Base-by-base conservation (phyloP, 2,888 invertebrate species). In the Mimas tiliae region DNA sequence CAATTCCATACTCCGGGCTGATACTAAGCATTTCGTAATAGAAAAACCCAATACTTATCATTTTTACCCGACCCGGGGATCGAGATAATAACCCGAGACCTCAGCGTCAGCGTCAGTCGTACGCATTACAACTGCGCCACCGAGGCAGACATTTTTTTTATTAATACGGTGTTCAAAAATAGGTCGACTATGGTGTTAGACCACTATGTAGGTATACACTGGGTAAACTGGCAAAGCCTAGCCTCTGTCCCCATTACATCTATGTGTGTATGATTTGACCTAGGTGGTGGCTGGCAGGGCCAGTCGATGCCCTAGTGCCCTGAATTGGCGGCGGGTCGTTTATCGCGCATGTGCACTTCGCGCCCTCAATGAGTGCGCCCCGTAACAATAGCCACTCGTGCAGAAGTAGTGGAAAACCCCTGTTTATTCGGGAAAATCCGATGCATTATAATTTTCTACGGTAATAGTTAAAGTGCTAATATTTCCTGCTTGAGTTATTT, bases 281-380 rank as follows among this genome's bases (percentile, higher is more conserved):
- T 82, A 81, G 78, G 80, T 74, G 77, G 73, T 74, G 72, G 68
- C 66, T 72, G 62, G 70, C 72, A 72, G 80, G 85, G 80, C 80
- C 85, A 85, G 90, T 87, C 88, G 91, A 87, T 91, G 91, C 80
- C 91, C 91, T 69, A 91, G 80, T 92, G 87, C 77, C 92, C 91
- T 77, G 90, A 74, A 85, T 90, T 69, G 69, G 68, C 12, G 58
- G 71, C 71, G 74, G 77, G 74, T 67, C 72, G 69, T 70, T 65
- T 70, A 74, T 65, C 71, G 88, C 91, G 90, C 90, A 87, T 86
- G 90, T 85, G 86, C 87, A 77, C 65, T 75, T 63, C 68, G 70
- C 66, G 66, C 70, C 70, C 72, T 85, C 77, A 84, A 83, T 85
- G 70, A 70, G 68, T 74, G 73, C 75, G 65, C 66, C 75, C 27